A percentile compares a stretch with the other conserved stretches of the same genome.
Evolutionary conservation across 2,797 vertebrate genomes (phyloP).

Genomic region (Tamandua tetradactyla): DNA sequence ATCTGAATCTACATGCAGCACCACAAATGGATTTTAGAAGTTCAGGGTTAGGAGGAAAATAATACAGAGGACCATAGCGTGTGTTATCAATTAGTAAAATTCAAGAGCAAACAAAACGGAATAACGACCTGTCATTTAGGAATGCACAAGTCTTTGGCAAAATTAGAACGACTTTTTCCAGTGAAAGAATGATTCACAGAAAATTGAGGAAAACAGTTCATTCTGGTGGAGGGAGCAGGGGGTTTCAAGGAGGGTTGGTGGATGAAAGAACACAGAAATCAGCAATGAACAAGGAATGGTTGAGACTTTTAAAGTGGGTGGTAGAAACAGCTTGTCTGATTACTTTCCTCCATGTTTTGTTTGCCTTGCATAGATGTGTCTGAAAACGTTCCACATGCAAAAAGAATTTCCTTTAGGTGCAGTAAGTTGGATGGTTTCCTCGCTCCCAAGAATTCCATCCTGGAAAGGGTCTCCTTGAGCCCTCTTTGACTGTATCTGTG

Average conservation of each 20-base stretch:
- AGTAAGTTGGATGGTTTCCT: neutral
- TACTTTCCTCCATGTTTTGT: neutral
- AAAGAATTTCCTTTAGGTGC: neutral
- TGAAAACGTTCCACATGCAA: too few species aligned
- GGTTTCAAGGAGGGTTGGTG: neutral
- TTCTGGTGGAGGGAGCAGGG: neutral
- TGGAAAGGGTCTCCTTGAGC: neutral
- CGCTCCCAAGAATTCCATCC: too few species aligned
- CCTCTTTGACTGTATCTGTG: neutral
- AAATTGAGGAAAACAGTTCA: neutral
- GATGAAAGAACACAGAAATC: neutral
- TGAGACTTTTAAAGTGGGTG: too few species aligned
- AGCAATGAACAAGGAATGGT: neutral
- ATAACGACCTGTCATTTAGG: neutral
- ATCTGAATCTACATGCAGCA: fast-evolving
- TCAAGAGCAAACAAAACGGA: neutral
- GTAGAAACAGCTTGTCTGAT: neutral
- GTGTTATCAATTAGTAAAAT: neutral
- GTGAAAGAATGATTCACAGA: too few species aligned
- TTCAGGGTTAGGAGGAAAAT: neutral
- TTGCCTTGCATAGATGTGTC: neutral
- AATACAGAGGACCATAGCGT: neutral
- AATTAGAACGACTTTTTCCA: neutral
- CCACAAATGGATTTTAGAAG: neutral
- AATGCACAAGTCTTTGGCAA: neutral